Evolutionary conservation across 1,140 invertebrate genomes (phyloP).

Genomic region (Pachyrhynchus sulphureomaculatus): DNA sequence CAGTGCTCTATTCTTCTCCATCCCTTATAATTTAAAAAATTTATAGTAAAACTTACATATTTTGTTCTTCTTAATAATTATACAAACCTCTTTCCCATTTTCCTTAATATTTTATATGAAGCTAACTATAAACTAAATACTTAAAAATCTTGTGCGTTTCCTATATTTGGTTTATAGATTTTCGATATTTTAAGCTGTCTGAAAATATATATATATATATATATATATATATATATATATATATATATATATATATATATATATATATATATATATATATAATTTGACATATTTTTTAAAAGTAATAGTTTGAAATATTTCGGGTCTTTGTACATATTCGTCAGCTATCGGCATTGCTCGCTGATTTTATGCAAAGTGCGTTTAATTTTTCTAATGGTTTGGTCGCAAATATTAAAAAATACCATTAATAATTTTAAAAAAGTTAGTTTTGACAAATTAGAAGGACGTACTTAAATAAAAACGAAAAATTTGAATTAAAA

Average conservation of each 20-base stretch:
- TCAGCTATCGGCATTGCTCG: conserved; percentile 11
- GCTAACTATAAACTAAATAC: not conserved
- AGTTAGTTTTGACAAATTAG: conserved; percentile 21
- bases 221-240: no score
- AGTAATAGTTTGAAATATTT: not conserved
- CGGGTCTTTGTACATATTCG: conserved; percentile 12
- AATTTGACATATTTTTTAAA: not conserved
- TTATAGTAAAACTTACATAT: no score
- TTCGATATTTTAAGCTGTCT: not conserved
- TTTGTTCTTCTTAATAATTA: no score
- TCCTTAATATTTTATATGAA: no score
- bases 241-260: not conserved
- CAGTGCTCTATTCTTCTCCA: no score
- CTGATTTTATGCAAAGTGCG: conserved; percentile 19
- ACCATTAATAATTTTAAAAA: conserved; percentile 34
- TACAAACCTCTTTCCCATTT: no score
- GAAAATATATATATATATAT: not conserved
- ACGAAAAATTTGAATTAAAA: no score
- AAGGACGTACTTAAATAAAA: no score
- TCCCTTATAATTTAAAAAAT: no score
- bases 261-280: not conserved
- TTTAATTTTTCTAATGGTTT: conserved; percentile 2
- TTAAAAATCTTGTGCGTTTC: not conserved
- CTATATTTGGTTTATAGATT: not conserved
- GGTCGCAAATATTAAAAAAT: not conserved